Base-by-base conservation (phyloP, 2,113 vertebrate genomes). In the Illadopsis cleaveri region DNA sequence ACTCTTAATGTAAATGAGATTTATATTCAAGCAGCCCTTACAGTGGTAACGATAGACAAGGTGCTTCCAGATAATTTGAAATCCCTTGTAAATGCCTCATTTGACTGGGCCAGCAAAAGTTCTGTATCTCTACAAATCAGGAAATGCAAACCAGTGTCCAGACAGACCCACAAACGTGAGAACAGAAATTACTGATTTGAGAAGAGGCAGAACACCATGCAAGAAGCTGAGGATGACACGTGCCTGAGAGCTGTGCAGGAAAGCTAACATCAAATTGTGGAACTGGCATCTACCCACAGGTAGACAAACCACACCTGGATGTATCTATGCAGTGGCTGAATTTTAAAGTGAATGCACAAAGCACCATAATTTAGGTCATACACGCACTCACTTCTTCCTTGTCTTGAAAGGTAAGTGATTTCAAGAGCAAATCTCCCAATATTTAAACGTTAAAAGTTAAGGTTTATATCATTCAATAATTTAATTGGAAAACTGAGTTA, bases 401-500 rank as follows among this genome's bases (percentile, higher is more conserved):
- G 2, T 53, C 68, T 62, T 48, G 2, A 77, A 95, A 88, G 31
- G 35, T 18, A 86, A 65, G 58, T 38, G 18, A 10, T 48, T 68
- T 64, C 37, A 85, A 82, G 20, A 90, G 44, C 68, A 82, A 53
- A 75, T 75, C 83, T 89, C 45, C 60, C 38, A 62, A 30, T 38
- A 45, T 69, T 82, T 76, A 70, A 53, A 77, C 1, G 3, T 54
- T 75, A 76, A 66, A 91, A 94, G 35, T 54, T 77, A 66, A 78
- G 69, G 76, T 90, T 93, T 82, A 73, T 53, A 56, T 65, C 60
- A 73, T 45, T 83, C 58, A 40, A 61, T 68, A 95, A 94, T 93
- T 96, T 87, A 94, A 89, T 77, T 86, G 86, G 57, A 81, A 86
- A 94, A 71, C 19, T 42, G 57, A 94, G 48, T 71, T 90, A 64